These are phyloP conservation scores for Cisticola juncidis DNA, from an alignment of 2,113 vertebrate genomes.

Conservation along the genomic window DNA sequence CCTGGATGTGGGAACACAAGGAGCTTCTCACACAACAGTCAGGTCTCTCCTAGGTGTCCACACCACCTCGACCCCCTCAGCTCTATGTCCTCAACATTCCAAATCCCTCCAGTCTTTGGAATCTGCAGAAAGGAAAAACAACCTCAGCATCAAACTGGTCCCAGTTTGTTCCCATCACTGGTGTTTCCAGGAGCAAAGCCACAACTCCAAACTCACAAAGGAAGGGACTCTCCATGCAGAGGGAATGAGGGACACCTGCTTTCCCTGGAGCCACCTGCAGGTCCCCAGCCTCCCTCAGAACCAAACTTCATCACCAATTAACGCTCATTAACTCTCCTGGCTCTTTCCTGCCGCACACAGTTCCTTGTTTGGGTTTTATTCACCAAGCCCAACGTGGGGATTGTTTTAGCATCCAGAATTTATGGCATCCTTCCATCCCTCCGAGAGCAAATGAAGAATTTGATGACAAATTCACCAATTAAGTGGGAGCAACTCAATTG, in stretches of 20 bases:
- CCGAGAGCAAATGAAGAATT: neutral
- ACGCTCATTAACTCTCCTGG: neutral
- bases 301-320: neutral
- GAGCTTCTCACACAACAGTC: neutral
- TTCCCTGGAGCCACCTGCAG: neutral
- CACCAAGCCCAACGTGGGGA: neutral
- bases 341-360: neutral
- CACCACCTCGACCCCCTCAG: accelerated
- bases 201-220: neutral
- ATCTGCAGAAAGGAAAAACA: neutral
- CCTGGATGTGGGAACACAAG: neutral
- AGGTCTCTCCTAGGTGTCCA: neutral
- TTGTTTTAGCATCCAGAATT: neutral
- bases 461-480: neutral
- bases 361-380: neutral
- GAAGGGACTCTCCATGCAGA: neutral
- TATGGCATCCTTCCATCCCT: neutral
- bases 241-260: too few relatives aligned
- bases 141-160: neutral
- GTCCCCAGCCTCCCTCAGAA: neutral
- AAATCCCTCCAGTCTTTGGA: neutral
- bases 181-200: neutral
- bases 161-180: neutral
- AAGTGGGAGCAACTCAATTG: neutral
- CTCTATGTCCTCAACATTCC: accelerated